Evolutionary conservation across 1,140 invertebrate species (phyloP), one percentile per base, ranked within the genome.

Genomic region (Drosophila kanapiae): DNA sequence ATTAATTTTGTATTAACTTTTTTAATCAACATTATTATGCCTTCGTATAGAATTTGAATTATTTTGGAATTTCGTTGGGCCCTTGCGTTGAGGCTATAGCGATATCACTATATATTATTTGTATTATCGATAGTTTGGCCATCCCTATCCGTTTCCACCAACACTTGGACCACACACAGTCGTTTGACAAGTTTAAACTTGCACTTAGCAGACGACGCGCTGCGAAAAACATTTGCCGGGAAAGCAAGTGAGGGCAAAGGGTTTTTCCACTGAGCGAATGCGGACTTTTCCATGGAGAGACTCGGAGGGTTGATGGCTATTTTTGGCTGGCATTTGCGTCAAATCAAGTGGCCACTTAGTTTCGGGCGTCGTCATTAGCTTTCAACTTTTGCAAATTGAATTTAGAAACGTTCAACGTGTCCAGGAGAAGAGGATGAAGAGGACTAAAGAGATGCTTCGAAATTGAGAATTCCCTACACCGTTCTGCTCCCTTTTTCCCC

Each of bases 371-470:
- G 71, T 85, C 82, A 85, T 85, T 85, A 81, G 82, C 82, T 78
- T 80, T 86, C 64, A 85, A 85, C 61, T 86, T 72, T 81, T 81
- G 75, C 68, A 86, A 86, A 85, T 86, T 85, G 65, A 81, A 86
- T 85, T 75, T 75, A 48, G 68, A 85, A 85, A 57, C 78, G 74
- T 81, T 85, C 75, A 78, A 75, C 68, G 68, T 81, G 75, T 43
- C 53, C 67, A 53, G 42, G 9, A 37, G 58, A 13, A 23, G 23
- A 23, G 3, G 23, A 23, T 23, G 23, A 23, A 23, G 23, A 23
- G 23, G 38, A 38, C 42, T 37, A 18, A 18, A 37, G 29, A 40
- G 16, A 29, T 33, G 47, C 38, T 27, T 29, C 49, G 23, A 16
- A 49, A 64, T 35, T 45, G 45, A 37, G 47, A 40, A 33, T 54